Base-by-base conservation (phyloP, 2,888 invertebrate species). In the Diarsia rubi region DNA sequence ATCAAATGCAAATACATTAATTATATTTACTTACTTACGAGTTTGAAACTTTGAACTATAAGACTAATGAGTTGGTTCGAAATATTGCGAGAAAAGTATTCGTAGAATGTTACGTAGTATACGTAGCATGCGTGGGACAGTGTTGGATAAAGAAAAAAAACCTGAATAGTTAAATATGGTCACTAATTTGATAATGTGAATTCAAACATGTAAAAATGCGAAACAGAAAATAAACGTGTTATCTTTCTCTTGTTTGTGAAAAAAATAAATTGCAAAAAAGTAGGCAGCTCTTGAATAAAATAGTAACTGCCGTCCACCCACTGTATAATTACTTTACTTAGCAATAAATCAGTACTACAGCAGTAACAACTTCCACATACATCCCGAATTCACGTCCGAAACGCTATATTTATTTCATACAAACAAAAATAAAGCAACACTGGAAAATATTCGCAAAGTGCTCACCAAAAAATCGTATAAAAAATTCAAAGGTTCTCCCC, bases 401-500 rank as follows among this genome's bases (percentile, higher is more conserved):
- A 49, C 6, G 27, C 12, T 67, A 78, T 44, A 66, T 78, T 76
- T 74, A 72, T 79, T 74, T 69, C 60, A 74, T 71, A 37, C 52
- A 19, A 78, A 85, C 78, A 77, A 71, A 79, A 82, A 81, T 78
- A 82, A 62, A 63, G 65, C 59, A 75, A 64, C 54, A 69, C 54
- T 69, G 78, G 69, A 82, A 85, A 81, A 82, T 73, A 83, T 85
- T 88, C 83, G 84, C 85, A 84, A 89, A 89, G 88, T 88, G 87
- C 90, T 90, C 86, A 86, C 85, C 84, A 77, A 88, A 89, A 88
- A 88, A 86, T 81, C 86, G 88, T 85, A 91, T 92, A 90, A 92
- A 93, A 92, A 90, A 93, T 93, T 92, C 91, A 92, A 86, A 89
- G 77, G 87, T 80, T 84, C 85, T 83, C 82, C 84, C 87, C 83